Evolutionary conservation across 2,888 invertebrate genomes (phyloP), one percentile per base, ranked within the genome.

Genomic region (Cataglyphis livida): DNA sequence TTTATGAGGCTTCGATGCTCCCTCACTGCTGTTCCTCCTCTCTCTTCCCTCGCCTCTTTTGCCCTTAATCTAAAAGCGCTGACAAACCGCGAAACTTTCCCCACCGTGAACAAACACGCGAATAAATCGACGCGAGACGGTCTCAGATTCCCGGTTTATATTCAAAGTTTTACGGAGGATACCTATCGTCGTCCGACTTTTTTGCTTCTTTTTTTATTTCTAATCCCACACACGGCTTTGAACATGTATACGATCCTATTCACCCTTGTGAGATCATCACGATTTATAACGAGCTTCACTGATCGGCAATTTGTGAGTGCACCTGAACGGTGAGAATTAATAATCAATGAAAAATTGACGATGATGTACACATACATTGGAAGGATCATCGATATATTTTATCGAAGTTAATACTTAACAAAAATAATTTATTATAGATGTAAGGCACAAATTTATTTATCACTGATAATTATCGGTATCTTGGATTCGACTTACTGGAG

Each of bases 71-170:
- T 93, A 93, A 94, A 94, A 94, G 93, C 93, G 94, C 94, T 94
- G 94, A 94, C 94, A 94, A 94, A 94, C 94, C 94, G 92, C 94
- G 92, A 94, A 94, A 94, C 93, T 94, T 94, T 93, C 91, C 92
- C 91, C 90, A 86, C 87, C 87, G 92, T 90, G 94, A 94, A 93
- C 94, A 94, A 94, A 94, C 94, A 94, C 92, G 93, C 90, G 92
- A 93, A 94, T 94, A 94, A 94, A 94, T 94, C 94, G 94, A 93
- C 93, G 91, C 90, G 87, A 88, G 84, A 88, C 89, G 90, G 90
- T 88, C 87, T 88, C 87, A 85, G 86, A 82, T 92, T 92, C 90
- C 83, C 89, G 90, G 92, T 93, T 94, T 93, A 94, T 93, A 94
- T 94, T 93, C 94, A 93, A 94, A 94, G 92, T 94, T 93, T 89